These are phyloP conservation scores for Beris morrisii DNA, from an alignment of 2,888 invertebrate genomes.

Conservation along the genomic window DNA sequence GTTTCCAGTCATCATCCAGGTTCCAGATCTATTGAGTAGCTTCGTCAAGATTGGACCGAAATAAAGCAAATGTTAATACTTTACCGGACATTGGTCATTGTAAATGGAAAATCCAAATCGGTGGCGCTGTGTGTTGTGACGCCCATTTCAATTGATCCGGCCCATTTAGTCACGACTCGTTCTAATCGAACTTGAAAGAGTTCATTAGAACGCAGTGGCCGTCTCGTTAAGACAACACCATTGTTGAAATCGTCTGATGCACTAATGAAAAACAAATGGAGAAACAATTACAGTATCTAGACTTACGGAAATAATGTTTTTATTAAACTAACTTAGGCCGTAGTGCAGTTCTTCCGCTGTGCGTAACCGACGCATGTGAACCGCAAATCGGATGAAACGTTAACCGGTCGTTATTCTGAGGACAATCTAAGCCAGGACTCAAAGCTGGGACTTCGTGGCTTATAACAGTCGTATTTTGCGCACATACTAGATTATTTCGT, in stretches of 20 bases:
- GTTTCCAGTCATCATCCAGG: conserved; percentile 94
- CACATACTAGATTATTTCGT: conserved; percentile 61
- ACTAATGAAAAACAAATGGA: conserved; percentile 53
- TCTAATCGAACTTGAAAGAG: conserved; percentile 91
- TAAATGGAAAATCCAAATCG: conserved; percentile 86
- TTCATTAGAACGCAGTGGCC: conserved; percentile 84
- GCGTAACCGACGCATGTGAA: conserved; percentile 88
- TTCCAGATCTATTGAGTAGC: conserved; percentile 68
- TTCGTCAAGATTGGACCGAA: not conserved
- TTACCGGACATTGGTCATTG: conserved; percentile 89
- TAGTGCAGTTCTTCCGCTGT: conserved; percentile 86
- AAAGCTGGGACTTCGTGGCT: conserved; percentile 55
- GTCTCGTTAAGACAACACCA: conserved; percentile 86
- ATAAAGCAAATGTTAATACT: too few relatives aligned
- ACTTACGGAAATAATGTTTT: too few relatives aligned
- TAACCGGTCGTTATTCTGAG: conserved; percentile 67
- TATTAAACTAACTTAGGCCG: conserved; percentile 82
- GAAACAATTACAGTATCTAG: conserved; percentile 13
- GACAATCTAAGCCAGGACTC: conserved; percentile 54
- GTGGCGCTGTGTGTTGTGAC: conserved; percentile 89
- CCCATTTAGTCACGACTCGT: conserved; percentile 91
- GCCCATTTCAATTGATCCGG: conserved; percentile 91
- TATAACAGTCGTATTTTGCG: conserved; percentile 38
- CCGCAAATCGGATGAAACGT: conserved; percentile 92
- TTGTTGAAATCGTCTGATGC: conserved; percentile 93